Conservation (phyloP, 1,140 invertebrate species). For the Listronotus bonariensis region DNA sequence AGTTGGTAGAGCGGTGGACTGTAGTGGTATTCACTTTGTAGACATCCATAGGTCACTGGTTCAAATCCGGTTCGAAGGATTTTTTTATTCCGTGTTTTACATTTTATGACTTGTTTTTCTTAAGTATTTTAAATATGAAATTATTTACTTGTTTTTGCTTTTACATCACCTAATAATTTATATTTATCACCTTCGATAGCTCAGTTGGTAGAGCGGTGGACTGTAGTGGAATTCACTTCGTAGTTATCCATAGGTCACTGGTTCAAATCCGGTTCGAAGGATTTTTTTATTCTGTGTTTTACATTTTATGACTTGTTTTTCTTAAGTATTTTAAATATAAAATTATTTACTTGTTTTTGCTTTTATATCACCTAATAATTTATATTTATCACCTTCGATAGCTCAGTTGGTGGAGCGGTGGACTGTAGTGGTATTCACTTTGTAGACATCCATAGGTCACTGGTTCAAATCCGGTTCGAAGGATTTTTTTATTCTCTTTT, state of each 20-base stretch:
- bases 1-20: constrained; percentile 89
- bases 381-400: constrained; percentile 5
- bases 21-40: constrained; percentile 59
- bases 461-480: constrained; percentile 52
- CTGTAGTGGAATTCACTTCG: constrained; percentile 64
- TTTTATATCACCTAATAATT: no score
- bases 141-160: no score
- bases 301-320: no score
- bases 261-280: constrained; percentile 52
- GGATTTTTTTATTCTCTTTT: constrained; percentile 31
- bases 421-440: constrained; percentile 68
- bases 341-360: no score
- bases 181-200: constrained; percentile 11
- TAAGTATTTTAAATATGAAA: no score
- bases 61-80: constrained; percentile 71
- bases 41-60: constrained; percentile 70
- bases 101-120: no score
- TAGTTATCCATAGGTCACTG: constrained; percentile 49
- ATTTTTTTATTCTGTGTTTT: no score
- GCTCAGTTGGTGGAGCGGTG: constrained; percentile 86
- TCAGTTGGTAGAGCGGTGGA: constrained; percentile 90
- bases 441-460: constrained; percentile 47
- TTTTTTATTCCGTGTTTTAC: constrained; percentile 3
- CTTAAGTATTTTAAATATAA: no score
- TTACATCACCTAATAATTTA: no score